Evolutionary conservation across 2,113 vertebrate species (phyloP).

Genomic region (Poicephalus meyeri): DNA sequence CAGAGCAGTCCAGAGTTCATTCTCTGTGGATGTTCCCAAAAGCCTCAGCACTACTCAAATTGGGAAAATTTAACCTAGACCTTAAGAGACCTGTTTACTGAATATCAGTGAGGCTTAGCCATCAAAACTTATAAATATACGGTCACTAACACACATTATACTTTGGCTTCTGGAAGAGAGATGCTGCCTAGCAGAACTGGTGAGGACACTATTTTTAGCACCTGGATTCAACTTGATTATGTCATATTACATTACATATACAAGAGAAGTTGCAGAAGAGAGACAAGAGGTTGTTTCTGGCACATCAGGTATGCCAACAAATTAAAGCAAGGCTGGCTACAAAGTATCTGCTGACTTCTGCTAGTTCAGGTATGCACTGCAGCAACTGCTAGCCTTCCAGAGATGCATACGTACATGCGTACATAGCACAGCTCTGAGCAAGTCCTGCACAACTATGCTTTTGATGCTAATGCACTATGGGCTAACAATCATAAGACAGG

Average conservation of each 20-base stretch:
- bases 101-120: not conserved
- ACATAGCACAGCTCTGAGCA: rapidly evolving
- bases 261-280: not conserved
- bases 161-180: not conserved
- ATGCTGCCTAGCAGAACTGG: not conserved
- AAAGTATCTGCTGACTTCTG: not conserved
- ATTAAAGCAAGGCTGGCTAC: not conserved
- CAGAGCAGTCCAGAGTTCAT: rapidly evolving
- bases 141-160: not conserved
- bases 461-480: not conserved
- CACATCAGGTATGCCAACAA: rapidly evolving
- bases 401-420: not conserved
- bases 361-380: rapidly evolving
- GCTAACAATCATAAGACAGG: not conserved
- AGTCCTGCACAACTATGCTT: not conserved
- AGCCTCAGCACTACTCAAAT: not conserved
- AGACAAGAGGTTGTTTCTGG: not conserved
- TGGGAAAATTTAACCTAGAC: not conserved
- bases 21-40: not conserved
- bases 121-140: not conserved
- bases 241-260: not conserved
- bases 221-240: not conserved
- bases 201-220: not conserved
- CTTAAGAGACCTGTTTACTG: not conserved
- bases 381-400: not conserved